Base-by-base conservation (phyloP, 92 coral and sea anemone genomes). In the Epizoanthus rinbou region DNA sequence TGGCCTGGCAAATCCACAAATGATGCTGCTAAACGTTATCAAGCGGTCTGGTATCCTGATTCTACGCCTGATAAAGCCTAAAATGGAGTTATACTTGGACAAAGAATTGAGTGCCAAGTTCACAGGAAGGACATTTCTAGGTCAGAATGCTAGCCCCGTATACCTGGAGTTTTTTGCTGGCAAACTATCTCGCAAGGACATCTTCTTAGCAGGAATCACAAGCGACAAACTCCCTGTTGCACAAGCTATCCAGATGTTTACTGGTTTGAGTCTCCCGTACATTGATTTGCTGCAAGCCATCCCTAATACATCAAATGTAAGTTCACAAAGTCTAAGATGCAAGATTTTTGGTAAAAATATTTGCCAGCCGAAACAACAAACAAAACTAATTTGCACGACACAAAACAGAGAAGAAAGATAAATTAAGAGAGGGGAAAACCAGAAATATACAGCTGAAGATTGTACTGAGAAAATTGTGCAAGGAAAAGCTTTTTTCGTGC, bases 131-230 rank as follows among this genome's bases (percentile, higher is more conserved):
- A 81, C 97, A 9, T 92, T 74, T 62, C 67, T 87, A 35, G 91
- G 90, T 5, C 76, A 69, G 71, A 86, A 78, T 18, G 91, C 92
- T 1, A 80, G 74, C 28, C 89, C 95, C 1, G 91, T 87, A 4
- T 70, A 66, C 28, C 85, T 91, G 9, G 98, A 97, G 81, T 83
- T 97, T 39, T 85, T 90, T 25, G 93, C 88, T 31, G 97, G 98
- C 10, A 97, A 87, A 59, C 70, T 68, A 9, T 71, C 78, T 3
- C 71, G 88, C 17, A 68, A 80, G 39, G 90, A 92, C 69, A 72
- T 92, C 17, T 78, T 97, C 35, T 74, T 93, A 75, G 91, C 92
- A 67, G 93, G 98, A 72, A 80, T 97, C 24, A 89, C 94, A 5
- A 91, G 94, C 59, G 69, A 86, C 1, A 76, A 68, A n/a, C 53